phyloP scores from a whole-genome alignment of 2,113 vertebrate genomes.

The Abramis brama region DNA sequence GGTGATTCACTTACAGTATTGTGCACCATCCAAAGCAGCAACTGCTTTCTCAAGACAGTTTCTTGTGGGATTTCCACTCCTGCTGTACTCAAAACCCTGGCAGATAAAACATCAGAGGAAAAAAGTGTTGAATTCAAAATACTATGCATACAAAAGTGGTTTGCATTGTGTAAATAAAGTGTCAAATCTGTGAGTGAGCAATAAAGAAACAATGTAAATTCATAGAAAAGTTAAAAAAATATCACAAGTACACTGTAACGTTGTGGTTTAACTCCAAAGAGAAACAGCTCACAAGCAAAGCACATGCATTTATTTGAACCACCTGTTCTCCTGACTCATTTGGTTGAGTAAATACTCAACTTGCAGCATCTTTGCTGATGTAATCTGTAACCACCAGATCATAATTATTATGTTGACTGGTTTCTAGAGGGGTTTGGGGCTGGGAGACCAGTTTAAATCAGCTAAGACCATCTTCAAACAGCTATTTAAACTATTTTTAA shows the following conservation, averaged over 20 bases:
- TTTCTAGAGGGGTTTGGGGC: not conserved
- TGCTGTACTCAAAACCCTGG: slow-evolving; percentile 89
- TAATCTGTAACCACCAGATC: not conserved
- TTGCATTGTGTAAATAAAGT: not conserved
- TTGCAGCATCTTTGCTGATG: not conserved
- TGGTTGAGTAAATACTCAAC: not conserved
- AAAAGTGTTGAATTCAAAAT: not conserved
- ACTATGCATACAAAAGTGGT: not conserved
- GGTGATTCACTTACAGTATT: slow-evolving; percentile 81
- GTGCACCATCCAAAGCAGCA: slow-evolving; percentile 88
- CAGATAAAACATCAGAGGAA: slow-evolving; percentile 37
- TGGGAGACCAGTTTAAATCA: not conserved
- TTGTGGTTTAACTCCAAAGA: not conserved
- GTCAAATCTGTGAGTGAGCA: not conserved
- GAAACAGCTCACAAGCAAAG: not conserved
- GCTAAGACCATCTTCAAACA: not conserved
- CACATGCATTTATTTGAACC: not conserved
- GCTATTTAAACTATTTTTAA: not conserved
- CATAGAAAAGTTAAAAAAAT: not conserved
- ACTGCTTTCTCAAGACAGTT: slow-evolving; percentile 87
- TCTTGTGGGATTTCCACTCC: slow-evolving; percentile 92
- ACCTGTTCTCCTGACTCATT: not conserved
- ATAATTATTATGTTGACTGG: not conserved
- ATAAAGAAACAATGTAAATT: not conserved
- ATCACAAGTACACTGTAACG: not conserved